phyloP scores from a whole-genome alignment of 2,888 invertebrate species.

The Drosophila mayaguana region DNA sequence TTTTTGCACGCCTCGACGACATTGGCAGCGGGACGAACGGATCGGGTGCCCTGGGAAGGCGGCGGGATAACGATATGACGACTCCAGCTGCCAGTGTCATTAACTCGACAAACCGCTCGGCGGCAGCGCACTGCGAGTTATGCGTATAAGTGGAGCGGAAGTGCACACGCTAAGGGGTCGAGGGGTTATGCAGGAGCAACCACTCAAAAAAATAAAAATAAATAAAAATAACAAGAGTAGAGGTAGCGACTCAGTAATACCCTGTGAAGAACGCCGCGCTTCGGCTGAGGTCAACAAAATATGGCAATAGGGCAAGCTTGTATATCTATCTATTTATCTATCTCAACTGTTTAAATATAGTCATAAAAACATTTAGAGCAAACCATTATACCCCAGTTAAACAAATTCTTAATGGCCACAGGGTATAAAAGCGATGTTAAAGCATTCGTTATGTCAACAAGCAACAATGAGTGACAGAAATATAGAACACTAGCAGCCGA shows the following conservation, averaged over 20 bases:
- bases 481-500: slow-evolving; percentile 2
- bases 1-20: slow-evolving; percentile 75
- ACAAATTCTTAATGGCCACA: neutral
- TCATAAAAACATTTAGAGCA: neutral
- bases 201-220: slow-evolving; percentile 29
- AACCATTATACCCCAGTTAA: neutral
- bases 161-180: slow-evolving; percentile 42
- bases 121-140: slow-evolving; percentile 58
- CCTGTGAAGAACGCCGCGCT: neutral
- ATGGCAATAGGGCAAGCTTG: neutral
- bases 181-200: slow-evolving; percentile 1
- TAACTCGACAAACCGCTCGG: slow-evolving; percentile 77
- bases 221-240: slow-evolving; percentile 1
- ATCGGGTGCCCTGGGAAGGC: neutral
- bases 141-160: slow-evolving; percentile 78
- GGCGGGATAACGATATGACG: slow-evolving; percentile 19
- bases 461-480: slow-evolving; percentile 59
- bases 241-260: neutral
- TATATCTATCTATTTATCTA: too few relatives aligned
- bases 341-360: too few relatives aligned
- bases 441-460: slow-evolving; percentile 79
- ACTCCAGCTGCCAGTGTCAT: slow-evolving; percentile 73
- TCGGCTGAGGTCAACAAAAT: neutral
- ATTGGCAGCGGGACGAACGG: slow-evolving; percentile 46
- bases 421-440: slow-evolving; percentile 59